Conservation (phyloP, 1,140 invertebrate species). For the Agrypnia vestita region DNA sequence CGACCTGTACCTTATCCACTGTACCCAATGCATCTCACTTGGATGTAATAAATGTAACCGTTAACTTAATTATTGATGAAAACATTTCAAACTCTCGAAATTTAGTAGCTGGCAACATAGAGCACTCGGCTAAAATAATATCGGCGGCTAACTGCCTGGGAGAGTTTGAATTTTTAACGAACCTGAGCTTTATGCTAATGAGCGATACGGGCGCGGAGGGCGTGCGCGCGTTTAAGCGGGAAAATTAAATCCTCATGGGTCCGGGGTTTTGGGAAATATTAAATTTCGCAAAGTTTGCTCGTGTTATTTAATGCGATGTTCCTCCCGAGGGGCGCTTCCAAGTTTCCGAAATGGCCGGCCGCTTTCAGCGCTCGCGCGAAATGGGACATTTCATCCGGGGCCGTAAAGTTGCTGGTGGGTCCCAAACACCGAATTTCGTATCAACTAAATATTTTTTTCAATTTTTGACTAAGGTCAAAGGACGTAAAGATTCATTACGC, state of each 20-base stretch:
- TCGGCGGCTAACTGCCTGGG: slow-evolving; percentile 27
- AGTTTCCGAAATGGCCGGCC: slow-evolving; percentile 25
- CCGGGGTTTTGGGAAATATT: slow-evolving; percentile 48
- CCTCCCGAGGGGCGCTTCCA: slow-evolving; percentile 29
- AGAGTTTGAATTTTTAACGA: slow-evolving; percentile 60
- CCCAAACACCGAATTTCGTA: background rate
- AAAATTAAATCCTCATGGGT: slow-evolving; percentile 48
- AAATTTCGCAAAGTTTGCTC: slow-evolving; percentile 51
- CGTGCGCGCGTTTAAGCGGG: background rate
- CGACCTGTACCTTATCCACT: background rate
- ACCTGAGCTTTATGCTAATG: slow-evolving; percentile 57
- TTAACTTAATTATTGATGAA: slow-evolving; percentile 19
- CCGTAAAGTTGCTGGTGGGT: background rate
- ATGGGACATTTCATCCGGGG: slow-evolving; percentile 9
- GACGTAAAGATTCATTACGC: background rate
- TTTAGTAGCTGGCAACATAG: slow-evolving; percentile 47
- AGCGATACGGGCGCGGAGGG: slow-evolving; percentile 25
- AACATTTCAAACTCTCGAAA: slow-evolving; percentile 57
- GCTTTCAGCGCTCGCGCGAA: slow-evolving; percentile 27
- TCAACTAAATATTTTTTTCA: background rate
- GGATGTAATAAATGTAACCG: background rate
- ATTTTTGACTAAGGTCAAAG: background rate
- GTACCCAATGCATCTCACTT: background rate
- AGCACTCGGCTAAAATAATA: slow-evolving; percentile 37
- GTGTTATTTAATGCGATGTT: slow-evolving; percentile 47